Evolutionary conservation across 2,113 vertebrate species (phyloP).

Genomic region (Clarias magur): DNA sequence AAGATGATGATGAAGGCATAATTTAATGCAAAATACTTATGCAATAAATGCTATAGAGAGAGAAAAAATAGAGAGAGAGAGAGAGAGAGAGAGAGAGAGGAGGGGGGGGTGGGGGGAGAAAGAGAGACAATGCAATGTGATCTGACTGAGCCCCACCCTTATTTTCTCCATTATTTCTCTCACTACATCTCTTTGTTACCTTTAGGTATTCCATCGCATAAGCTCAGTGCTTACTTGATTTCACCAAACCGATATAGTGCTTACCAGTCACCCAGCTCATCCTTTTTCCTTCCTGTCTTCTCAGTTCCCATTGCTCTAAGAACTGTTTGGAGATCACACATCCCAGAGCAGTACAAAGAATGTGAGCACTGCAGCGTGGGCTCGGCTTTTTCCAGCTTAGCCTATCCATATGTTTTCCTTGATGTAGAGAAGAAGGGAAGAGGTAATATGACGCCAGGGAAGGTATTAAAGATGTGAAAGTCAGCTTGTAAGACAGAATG

Average conservation of each 20-base stretch:
- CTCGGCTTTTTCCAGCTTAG: not conserved
- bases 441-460: not conserved
- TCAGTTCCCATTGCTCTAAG: not conserved
- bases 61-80: no score
- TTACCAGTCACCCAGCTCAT: not conserved
- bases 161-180: not conserved
- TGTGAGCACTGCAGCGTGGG: not conserved
- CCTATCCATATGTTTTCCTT: not conserved
- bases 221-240: not conserved
- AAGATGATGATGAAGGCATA: no score
- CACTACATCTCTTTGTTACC: not conserved
- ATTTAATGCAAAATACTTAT: no score
- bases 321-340: not conserved
- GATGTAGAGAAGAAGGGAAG: not conserved
- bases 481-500: not conserved
- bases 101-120: no score
- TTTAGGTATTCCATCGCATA: not conserved
- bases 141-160: slow-evolving; percentile 57
- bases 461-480: not conserved
- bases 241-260: not conserved
- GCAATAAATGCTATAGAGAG: no score
- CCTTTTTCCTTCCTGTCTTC: not conserved
- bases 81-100: no score
- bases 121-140: slow-evolving; percentile 54
- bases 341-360: not conserved